Evolutionary conservation across 2,797 vertebrate species (phyloP).

Genomic region (Oryzias sinensis): DNA sequence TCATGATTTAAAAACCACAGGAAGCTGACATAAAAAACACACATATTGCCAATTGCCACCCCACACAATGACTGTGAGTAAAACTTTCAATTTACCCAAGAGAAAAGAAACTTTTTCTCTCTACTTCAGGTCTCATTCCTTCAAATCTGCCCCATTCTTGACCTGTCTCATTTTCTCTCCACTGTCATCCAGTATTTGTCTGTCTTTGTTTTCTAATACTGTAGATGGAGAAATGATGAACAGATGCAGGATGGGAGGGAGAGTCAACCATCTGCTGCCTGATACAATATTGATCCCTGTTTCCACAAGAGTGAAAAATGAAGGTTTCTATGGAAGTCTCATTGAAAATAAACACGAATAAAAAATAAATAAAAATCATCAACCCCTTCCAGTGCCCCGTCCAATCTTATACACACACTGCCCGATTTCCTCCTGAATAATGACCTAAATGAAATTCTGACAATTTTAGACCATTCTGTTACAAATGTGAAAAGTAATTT

Average conservation of each 20-base stretch:
- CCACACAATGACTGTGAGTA: too few species aligned
- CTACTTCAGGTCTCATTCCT: neutral
- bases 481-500: too few species aligned
- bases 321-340: conserved; percentile 43
- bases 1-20: too few species aligned
- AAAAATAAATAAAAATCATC: conserved; percentile 14
- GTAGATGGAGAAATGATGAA: conserved; percentile 56
- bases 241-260: conserved; percentile 58
- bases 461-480: too few species aligned
- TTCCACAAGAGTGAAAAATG: conserved; percentile 65
- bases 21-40: too few species aligned
- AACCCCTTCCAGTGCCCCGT: neutral
- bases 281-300: conserved; percentile 74
- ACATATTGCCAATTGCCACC: too few species aligned
- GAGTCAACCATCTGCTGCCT: conserved; percentile 67
- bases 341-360: conserved; percentile 12
- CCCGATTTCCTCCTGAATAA: too few species aligned
- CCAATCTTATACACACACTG: conserved; percentile 10
- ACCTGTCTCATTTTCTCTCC: conserved; percentile 18
- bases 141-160: conserved; percentile 11
- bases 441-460: too few species aligned
- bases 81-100: too few species aligned
- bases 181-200: conserved; percentile 29
- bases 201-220: conserved; percentile 56
- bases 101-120: too few species aligned